These are phyloP conservation scores for Clarias magur DNA, from an alignment of 2,113 vertebrate genomes.

Conservation along the genomic window DNA sequence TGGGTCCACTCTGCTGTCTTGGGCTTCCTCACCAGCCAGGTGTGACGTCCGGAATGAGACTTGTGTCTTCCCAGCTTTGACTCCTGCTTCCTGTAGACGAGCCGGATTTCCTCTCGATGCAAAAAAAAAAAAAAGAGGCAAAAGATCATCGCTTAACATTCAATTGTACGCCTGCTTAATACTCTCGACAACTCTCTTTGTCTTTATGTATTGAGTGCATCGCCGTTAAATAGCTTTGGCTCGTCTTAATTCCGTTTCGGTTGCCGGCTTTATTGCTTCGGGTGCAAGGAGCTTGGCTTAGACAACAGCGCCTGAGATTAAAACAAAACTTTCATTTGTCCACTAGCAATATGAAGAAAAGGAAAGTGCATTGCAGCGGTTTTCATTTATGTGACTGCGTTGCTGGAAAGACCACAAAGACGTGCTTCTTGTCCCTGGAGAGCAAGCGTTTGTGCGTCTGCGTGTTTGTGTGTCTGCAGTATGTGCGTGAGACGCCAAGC, in stretches of 20 bases:
- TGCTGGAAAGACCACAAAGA: conserved; percentile 27
- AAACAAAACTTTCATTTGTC: conserved; percentile 24
- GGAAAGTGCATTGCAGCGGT: neutral
- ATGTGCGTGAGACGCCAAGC: neutral
- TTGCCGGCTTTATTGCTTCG: neutral
- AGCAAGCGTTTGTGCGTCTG: neutral
- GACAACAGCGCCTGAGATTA: neutral
- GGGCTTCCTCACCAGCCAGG: neutral
- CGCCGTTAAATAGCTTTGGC: conserved; percentile 6
- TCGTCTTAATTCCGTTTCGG: neutral
- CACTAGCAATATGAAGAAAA: neutral
- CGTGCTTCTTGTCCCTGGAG: conserved; percentile 28
- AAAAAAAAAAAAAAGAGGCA: neutral
- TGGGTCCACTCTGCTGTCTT: neutral
- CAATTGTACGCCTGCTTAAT: conserved; percentile 8
- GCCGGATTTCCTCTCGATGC: conserved; percentile 21
- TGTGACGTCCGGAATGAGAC: neutral
- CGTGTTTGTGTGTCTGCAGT: neutral
- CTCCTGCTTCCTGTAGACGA: conserved; percentile 23
- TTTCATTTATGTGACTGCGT: conserved; percentile 10
- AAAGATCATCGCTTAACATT: neutral
- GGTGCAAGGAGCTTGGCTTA: conserved; percentile 8
- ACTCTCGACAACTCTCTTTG: neutral
- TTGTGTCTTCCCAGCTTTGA: conserved; percentile 4
- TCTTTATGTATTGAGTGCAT: conserved; percentile 15